phyloP scores from a whole-genome alignment of 2,888 invertebrate genomes.

The Eurois occulta region DNA sequence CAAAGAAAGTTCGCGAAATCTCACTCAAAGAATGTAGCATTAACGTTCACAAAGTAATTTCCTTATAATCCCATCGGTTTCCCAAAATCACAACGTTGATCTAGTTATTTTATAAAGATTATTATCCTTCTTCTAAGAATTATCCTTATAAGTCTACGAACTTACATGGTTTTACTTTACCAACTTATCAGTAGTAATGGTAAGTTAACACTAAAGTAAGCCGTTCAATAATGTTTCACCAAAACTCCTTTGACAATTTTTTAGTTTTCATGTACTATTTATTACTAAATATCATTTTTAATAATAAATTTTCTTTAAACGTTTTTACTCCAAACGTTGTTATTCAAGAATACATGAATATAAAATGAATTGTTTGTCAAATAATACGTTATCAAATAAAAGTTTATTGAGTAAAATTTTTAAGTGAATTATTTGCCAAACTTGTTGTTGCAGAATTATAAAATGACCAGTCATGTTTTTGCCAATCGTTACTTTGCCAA shows the following conservation, averaged over 20 bases:
- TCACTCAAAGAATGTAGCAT: background rate
- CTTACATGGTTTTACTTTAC: background rate
- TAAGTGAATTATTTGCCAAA: background rate
- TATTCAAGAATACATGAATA: too few species aligned
- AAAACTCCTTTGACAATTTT: background rate
- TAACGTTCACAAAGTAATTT: background rate
- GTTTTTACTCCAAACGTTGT: too few species aligned
- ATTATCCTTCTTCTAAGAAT: background rate
- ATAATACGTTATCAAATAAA: background rate
- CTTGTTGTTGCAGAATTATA: background rate
- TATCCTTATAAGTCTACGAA: background rate
- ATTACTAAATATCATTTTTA: background rate
- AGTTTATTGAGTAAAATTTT: background rate
- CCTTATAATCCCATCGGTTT: background rate
- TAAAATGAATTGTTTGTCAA: background rate
- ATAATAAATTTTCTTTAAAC: too few species aligned
- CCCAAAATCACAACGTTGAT: background rate
- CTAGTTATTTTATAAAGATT: background rate
- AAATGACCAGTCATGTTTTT: background rate
- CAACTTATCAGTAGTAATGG: background rate
- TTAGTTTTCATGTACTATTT: background rate
- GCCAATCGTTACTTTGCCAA: background rate
- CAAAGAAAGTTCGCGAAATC: slow-evolving; percentile 32
- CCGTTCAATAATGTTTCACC: background rate
- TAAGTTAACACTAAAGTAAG: background rate